These are phyloP conservation scores for Ametastegia equiseti DNA, from an alignment of 2,888 invertebrate genomes.

Conservation along the genomic window DNA sequence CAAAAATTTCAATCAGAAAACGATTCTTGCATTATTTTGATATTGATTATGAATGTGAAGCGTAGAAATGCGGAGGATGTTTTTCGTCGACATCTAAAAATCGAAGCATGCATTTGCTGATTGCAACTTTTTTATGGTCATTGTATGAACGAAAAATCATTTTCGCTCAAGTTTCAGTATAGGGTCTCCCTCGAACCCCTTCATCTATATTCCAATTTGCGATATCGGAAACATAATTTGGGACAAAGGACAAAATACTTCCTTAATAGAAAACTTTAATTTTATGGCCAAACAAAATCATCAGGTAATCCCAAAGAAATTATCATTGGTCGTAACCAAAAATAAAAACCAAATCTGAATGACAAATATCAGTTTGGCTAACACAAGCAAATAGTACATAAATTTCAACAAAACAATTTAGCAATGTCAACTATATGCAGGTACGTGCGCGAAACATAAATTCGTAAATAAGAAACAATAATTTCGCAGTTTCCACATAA, in stretches of 20 bases:
- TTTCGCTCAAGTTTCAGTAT: too few relatives aligned
- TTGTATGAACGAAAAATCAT: too few relatives aligned
- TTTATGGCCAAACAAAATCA: neutral
- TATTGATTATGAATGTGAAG: too few relatives aligned
- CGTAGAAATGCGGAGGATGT: too few relatives aligned
- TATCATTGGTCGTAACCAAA: constrained; percentile 4
- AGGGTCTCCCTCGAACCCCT: neutral
- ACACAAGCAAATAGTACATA: neutral
- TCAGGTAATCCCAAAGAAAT: neutral
- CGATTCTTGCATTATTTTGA: too few relatives aligned
- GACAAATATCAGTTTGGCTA: neutral
- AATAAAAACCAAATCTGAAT: constrained; percentile 1
- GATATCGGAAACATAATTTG: neutral
- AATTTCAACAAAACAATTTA: constrained; percentile 19
- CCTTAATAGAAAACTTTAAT: neutral
- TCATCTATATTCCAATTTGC: neutral
- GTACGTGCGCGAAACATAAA: neutral
- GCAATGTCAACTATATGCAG: neutral
- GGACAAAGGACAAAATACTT: neutral
- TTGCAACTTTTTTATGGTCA: too few relatives aligned
- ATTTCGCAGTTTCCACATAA: neutral
- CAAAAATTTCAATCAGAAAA: too few relatives aligned
- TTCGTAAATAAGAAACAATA: neutral
- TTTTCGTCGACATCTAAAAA: too few relatives aligned
- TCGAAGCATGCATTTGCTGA: too few relatives aligned